Evolutionary conservation across 2,888 invertebrate species (phyloP).

Genomic region (Pseudococcus longispinus): DNA sequence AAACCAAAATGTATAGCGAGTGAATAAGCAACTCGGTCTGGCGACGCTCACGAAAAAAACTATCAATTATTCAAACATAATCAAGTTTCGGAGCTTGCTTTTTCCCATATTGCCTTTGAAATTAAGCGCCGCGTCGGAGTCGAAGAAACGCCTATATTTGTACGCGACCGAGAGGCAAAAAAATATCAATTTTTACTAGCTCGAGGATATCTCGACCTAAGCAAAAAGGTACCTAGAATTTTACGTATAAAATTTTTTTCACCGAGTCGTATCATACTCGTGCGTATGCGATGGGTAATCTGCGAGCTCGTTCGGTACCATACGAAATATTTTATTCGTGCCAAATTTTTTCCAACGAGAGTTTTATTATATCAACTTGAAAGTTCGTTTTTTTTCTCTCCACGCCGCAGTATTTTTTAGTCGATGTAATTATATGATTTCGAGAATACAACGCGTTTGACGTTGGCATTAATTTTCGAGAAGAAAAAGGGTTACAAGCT

Average conservation of each 20-base stretch:
- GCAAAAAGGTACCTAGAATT: neutral
- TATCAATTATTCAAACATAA: constrained; percentile 5
- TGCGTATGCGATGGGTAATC: too few relatives aligned
- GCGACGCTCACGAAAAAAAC: neutral
- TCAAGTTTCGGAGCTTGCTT: neutral
- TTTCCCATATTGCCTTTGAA: neutral
- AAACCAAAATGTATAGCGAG: neutral
- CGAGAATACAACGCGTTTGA: constrained; percentile 16
- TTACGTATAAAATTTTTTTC: neutral
- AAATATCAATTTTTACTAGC: neutral
- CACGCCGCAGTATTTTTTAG: neutral
- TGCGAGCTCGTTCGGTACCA: neutral
- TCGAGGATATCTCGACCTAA: neutral
- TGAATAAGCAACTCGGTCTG: neutral
- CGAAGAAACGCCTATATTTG: neutral
- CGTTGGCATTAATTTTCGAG: constrained; percentile 39
- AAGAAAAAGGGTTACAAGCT: constrained; percentile 44
- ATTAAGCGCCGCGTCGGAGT: neutral
- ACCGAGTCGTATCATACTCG: too few relatives aligned
- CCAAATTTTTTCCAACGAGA: neutral
- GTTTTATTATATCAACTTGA: neutral
- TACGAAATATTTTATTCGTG: neutral
- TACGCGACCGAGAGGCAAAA: neutral
- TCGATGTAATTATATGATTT: constrained; percentile 13
- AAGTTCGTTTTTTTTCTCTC: neutral